Conservation (phyloP, 2,797 vertebrate genomes). For the Danio kyathit region DNA sequence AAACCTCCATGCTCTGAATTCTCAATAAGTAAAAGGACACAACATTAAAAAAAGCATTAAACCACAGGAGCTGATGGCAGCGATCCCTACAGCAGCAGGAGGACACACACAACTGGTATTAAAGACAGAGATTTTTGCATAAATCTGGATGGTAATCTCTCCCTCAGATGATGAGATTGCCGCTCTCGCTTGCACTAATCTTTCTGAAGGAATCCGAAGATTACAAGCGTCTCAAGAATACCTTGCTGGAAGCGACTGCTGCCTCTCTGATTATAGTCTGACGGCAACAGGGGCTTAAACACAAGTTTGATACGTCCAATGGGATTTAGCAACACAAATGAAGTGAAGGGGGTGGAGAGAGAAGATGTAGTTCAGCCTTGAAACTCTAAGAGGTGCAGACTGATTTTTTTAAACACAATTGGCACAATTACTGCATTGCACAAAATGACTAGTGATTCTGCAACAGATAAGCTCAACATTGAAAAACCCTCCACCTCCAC, state of each 20-base stretch:
- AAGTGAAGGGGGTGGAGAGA: neutral
- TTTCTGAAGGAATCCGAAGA: constrained; percentile 46
- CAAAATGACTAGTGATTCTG: no score
- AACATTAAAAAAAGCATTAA: constrained; percentile 2
- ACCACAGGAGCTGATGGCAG: neutral
- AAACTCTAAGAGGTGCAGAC: neutral
- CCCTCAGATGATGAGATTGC: constrained; percentile 68
- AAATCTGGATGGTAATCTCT: constrained; percentile 71
- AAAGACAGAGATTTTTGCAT: constrained; percentile 62
- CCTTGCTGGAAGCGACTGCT: neutral
- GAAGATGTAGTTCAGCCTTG: neutral
- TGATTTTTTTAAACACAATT: no score
- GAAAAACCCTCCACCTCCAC: no score
- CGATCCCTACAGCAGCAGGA: neutral
- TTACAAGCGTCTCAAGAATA: constrained; percentile 45
- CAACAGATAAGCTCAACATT: no score
- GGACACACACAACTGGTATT: constrained; percentile 29
- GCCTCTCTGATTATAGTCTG: constrained; percentile 36
- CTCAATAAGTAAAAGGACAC: neutral
- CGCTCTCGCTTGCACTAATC: constrained; percentile 67
- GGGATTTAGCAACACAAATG: constrained; percentile 8
- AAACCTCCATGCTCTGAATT: constrained; percentile 9
- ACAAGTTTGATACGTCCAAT: constrained; percentile 27
- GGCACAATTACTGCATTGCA: no score
- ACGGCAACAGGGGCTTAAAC: constrained; percentile 4